phyloP scores from a whole-genome alignment of 1,140 invertebrate genomes.

The Pogonognathellus flavescens region DNA sequence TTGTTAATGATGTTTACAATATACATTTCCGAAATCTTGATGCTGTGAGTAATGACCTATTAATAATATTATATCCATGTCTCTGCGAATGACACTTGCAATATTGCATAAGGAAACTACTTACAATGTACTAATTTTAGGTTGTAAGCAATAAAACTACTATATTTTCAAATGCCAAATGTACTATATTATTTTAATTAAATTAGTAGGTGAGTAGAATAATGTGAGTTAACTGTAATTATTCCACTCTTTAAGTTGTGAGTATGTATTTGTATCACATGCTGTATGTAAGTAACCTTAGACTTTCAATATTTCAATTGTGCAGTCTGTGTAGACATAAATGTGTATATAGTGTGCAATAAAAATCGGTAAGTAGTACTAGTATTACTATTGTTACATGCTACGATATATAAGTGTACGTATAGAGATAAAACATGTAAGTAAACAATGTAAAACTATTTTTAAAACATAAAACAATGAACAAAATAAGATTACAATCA shows the following conservation, averaged over 20 bases:
- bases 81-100: too few relatives aligned
- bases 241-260: too few relatives aligned
- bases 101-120: too few relatives aligned
- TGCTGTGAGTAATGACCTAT: too few relatives aligned
- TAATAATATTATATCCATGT: too few relatives aligned
- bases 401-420: background rate
- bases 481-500: conserved; percentile 34
- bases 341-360: conserved; percentile 11
- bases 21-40: too few relatives aligned
- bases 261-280: conserved; percentile 1
- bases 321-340: background rate
- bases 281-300: background rate
- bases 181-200: conserved; percentile 16
- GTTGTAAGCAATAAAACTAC: background rate
- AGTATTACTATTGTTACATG: background rate
- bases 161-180: conserved; percentile 40
- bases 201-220: too few relatives aligned
- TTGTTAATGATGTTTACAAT: too few relatives aligned
- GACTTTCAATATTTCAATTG: conserved; percentile 14
- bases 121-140: too few relatives aligned
- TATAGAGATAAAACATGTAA: conserved; percentile 5
- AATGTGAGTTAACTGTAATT: too few relatives aligned
- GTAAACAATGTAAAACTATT: conserved; percentile 48
- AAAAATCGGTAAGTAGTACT: background rate
- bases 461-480: conserved; percentile 31